Percentiles rank a stretch among this genome's conserved stretches.
phyloP scores from a whole-genome alignment of 1,140 invertebrate species.

The Musca vetustissima region DNA sequence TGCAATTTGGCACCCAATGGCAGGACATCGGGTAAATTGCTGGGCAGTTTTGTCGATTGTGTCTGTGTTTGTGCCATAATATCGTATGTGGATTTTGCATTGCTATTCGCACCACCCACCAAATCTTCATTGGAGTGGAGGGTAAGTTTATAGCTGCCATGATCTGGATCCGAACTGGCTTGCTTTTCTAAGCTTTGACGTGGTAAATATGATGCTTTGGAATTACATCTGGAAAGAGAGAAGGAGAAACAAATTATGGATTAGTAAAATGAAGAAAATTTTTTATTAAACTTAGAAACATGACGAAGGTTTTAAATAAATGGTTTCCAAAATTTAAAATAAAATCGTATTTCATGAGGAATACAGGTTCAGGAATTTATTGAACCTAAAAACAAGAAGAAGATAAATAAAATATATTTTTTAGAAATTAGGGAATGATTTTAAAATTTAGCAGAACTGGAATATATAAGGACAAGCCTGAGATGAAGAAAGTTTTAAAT shows the following conservation, averaged over 20 bases:
- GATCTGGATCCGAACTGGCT: slow-evolving; percentile 63
- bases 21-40: slow-evolving; percentile 58
- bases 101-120: slow-evolving; percentile 46
- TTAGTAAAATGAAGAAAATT: too few species aligned
- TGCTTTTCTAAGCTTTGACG: slow-evolving; percentile 66
- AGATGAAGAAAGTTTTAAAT: too few species aligned
- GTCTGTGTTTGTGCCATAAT: slow-evolving; percentile 30
- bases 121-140: slow-evolving; percentile 69
- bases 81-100: slow-evolving; percentile 34
- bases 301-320: too few species aligned
- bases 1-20: slow-evolving; percentile 58
- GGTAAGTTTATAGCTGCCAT: slow-evolving; percentile 75
- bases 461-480: too few species aligned
- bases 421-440: too few species aligned
- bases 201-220: slow-evolving; percentile 76
- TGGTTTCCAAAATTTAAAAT: too few species aligned
- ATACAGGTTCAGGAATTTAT: too few species aligned
- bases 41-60: slow-evolving; percentile 45
- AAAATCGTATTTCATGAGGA: too few species aligned
- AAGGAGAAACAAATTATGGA: slow-evolving; percentile 17
- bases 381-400: too few species aligned
- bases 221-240: slow-evolving; percentile 68
- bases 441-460: too few species aligned
- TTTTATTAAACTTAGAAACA: too few species aligned
- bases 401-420: too few species aligned